phyloP scores from a whole-genome alignment of 2,113 vertebrate genomes.

The Noctilio leporinus region DNA sequence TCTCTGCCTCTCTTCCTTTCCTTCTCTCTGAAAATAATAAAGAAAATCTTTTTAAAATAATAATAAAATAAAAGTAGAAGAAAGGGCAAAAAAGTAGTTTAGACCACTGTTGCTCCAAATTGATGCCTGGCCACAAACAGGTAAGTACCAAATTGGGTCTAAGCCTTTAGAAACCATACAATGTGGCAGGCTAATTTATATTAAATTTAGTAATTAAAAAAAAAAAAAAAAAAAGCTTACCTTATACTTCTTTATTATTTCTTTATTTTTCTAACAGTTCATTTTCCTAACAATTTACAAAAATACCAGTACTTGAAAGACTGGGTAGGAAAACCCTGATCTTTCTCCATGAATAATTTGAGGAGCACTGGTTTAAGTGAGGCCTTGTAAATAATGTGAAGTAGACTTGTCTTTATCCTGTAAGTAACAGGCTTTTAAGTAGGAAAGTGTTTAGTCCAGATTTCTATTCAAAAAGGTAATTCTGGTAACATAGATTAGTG shows the following conservation, averaged over 20 bases:
- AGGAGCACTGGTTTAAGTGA: not conserved
- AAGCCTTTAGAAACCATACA: not conserved
- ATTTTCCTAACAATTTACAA: not conserved
- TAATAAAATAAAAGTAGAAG: no score
- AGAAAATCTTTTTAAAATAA: no score
- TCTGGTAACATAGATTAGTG: slow-evolving; percentile 40
- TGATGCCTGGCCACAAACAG: not conserved
- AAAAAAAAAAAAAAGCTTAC: no score
- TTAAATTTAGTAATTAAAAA: slow-evolving; percentile 11
- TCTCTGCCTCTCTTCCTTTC: no score
- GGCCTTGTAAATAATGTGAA: not conserved
- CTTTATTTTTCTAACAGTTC: slow-evolving; percentile 9
- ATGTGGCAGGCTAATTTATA: not conserved
- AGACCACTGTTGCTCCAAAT: not conserved
- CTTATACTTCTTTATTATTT: not conserved
- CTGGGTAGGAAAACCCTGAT: not conserved
- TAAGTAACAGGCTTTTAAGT: slow-evolving; percentile 36
- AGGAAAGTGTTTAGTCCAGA: slow-evolving; percentile 29
- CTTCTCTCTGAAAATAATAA: no score
- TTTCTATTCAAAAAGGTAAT: slow-evolving; percentile 53
- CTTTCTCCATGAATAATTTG: not conserved
- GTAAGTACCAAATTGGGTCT: not conserved
- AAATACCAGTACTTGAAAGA: not conserved
- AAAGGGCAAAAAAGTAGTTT: not conserved
- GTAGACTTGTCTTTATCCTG: slow-evolving; percentile 21